phyloP scores from a whole-genome alignment of 2,888 invertebrate genomes.

The Euclidia mi region DNA sequence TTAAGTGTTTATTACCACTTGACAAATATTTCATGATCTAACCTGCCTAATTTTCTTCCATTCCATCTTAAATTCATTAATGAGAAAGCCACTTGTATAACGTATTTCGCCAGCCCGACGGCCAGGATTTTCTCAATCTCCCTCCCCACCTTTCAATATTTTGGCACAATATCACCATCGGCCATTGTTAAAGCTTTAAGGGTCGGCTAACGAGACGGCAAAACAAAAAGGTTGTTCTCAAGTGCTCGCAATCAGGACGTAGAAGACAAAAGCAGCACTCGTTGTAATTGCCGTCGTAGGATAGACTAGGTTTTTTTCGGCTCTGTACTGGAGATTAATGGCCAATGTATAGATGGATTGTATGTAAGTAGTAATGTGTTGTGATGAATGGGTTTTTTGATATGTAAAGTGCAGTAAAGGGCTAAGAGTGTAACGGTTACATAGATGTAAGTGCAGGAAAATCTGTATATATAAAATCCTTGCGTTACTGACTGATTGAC shows the following conservation, averaged over 20 bases:
- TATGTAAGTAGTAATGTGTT: background rate
- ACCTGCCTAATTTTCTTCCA: too few relatives aligned
- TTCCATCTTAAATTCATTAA: too few relatives aligned
- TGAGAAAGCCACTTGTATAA: slow-evolving; percentile 7
- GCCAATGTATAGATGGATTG: background rate
- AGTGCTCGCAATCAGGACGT: slow-evolving; percentile 35
- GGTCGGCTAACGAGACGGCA: slow-evolving; percentile 47
- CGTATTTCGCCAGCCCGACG: too few relatives aligned
- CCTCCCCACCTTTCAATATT: slow-evolving; percentile 23
- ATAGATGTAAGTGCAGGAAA: too few relatives aligned
- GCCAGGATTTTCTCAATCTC: slow-evolving; percentile 7
- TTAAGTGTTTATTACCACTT: too few relatives aligned
- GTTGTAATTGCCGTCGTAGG: slow-evolving; percentile 68
- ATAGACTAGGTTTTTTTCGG: slow-evolving; percentile 32
- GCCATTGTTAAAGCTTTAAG: slow-evolving; percentile 44
- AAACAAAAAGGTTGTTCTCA: slow-evolving; percentile 34
- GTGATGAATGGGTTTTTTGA: background rate
- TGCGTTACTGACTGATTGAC: too few relatives aligned
- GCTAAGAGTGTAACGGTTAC: too few relatives aligned
- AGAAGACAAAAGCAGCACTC: slow-evolving; percentile 67
- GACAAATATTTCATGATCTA: too few relatives aligned
- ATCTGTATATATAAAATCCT: too few relatives aligned
- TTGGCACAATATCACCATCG: slow-evolving; percentile 36
- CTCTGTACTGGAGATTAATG: slow-evolving; percentile 10
- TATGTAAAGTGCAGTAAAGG: too few relatives aligned